Conservation (phyloP, 2,888 invertebrate genomes). For the Adelognathus sp. region DNA sequence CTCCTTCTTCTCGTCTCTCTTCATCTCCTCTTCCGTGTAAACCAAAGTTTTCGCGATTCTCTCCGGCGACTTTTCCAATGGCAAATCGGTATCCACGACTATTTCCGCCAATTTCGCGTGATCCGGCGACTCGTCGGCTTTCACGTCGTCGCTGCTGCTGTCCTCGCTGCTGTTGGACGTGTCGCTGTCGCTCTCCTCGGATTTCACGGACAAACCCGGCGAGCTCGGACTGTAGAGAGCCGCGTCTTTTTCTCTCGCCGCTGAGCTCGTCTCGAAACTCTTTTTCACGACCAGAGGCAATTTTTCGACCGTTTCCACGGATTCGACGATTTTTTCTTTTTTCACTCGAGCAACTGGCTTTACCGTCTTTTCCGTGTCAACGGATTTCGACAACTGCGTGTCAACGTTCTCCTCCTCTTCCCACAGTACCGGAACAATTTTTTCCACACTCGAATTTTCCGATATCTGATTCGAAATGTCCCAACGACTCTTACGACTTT, state of each 20-base stretch:
- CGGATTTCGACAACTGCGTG: slow-evolving; percentile 12
- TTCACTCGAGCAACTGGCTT: slow-evolving; percentile 3
- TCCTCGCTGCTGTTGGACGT: slow-evolving; percentile 7
- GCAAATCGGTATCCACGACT: slow-evolving; percentile 8
- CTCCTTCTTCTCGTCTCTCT: no score
- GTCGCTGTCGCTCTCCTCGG: slow-evolving; percentile 63
- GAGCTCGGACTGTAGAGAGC: slow-evolving; percentile 75
- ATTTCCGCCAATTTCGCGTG: background rate
- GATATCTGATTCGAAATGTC: slow-evolving; percentile 70
- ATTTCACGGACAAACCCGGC: slow-evolving; percentile 73
- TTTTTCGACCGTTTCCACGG: background rate
- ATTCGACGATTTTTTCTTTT: slow-evolving; percentile 12
- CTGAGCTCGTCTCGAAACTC: slow-evolving; percentile 28
- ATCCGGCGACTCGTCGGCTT: background rate
- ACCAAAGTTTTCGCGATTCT: background rate
- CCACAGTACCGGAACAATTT: slow-evolving; percentile 70
- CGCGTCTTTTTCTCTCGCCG: slow-evolving; percentile 58
- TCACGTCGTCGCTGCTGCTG: slow-evolving; percentile 23
- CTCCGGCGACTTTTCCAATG: slow-evolving; percentile 22
- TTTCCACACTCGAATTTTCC: slow-evolving; percentile 68
- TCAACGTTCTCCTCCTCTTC: slow-evolving; percentile 66
- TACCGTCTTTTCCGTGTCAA: slow-evolving; percentile 1
- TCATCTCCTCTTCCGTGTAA: slow-evolving; percentile 35
- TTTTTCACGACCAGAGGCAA: slow-evolving; percentile 60
- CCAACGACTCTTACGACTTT: slow-evolving; percentile 73